These are phyloP conservation scores for Aegithalos caudatus DNA, from an alignment of 2,113 vertebrate genomes.

Conservation along the genomic window DNA sequence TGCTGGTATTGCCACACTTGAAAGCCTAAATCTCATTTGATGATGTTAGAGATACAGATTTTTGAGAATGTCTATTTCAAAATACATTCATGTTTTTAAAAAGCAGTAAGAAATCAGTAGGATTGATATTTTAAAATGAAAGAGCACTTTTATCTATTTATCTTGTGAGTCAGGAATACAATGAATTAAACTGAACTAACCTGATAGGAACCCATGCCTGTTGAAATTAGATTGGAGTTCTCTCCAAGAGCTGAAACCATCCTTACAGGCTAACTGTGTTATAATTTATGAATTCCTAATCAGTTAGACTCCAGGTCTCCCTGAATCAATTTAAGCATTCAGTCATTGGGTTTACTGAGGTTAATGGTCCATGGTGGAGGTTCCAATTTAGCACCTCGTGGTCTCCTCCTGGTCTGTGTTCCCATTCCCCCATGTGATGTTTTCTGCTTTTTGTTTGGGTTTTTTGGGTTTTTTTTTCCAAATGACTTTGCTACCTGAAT, in stretches of 20 bases:
- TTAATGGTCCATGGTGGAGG: neutral
- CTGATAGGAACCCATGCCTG: neutral
- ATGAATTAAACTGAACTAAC: neutral
- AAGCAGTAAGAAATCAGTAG: neutral
- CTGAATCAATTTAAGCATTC: neutral
- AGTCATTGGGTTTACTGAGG: neutral
- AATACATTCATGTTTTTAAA: neutral
- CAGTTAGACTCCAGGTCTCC: neutral
- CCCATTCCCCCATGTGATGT: fast-evolving
- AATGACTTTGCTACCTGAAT: neutral
- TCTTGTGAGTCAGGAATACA: neutral
- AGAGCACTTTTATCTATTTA: neutral
- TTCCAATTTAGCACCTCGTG: fast-evolving
- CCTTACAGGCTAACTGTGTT: neutral
- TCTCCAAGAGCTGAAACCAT: neutral
- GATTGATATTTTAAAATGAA: neutral
- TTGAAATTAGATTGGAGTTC: neutral
- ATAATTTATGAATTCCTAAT: neutral
- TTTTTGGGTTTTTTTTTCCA: too few relatives aligned
- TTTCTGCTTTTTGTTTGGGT: neutral
- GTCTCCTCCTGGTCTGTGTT: neutral
- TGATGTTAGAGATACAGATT: neutral
- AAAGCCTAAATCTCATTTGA: neutral
- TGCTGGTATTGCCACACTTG: neutral
- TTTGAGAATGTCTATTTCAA: neutral